Percentiles rank a stretch among this genome's conserved stretches.
phyloP scores from a whole-genome alignment of 1,140 invertebrate species.

The Nasonia vitripennis region DNA sequence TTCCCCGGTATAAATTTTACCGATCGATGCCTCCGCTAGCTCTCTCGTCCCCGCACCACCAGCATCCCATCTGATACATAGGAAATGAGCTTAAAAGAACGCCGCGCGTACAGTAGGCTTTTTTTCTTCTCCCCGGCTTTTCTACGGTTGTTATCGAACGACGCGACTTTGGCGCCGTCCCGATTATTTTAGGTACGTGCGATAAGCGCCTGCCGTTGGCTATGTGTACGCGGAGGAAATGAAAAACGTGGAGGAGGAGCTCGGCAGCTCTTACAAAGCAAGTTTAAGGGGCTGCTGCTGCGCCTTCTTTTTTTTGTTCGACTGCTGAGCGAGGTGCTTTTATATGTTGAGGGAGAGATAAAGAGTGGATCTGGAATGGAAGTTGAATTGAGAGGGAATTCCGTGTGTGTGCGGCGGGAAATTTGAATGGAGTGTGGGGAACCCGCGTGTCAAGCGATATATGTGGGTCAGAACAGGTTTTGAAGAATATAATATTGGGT shows the following conservation, averaged over 20 bases:
- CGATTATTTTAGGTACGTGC: conserved; percentile 52
- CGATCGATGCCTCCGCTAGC: conserved; percentile 38
- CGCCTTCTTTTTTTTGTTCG: conserved; percentile 10
- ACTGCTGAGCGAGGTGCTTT: not conserved
- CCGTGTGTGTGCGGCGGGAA: not conserved
- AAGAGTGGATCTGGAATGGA: conserved; percentile 1
- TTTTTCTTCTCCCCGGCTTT: not conserved
- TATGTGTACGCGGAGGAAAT: conserved; percentile 27
- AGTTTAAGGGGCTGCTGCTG: conserved; percentile 25
- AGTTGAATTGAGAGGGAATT: not conserved
- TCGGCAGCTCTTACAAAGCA: conserved; percentile 32
- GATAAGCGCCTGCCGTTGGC: conserved; percentile 36
- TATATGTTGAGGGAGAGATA: not conserved
- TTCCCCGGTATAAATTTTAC: conserved; percentile 51
- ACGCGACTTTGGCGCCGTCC: conserved; percentile 34
- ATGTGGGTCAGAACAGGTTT: no score
- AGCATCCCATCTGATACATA: conserved; percentile 52
- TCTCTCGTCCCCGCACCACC: not conserved
- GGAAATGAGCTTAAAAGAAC: conserved; percentile 50
- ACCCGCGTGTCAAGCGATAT: no score
- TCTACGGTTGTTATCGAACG: conserved; percentile 43
- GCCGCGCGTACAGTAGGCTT: not conserved
- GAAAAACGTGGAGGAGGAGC: conserved; percentile 26
- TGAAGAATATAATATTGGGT: no score
- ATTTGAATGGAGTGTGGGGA: not conserved